Percentiles rank a stretch among this genome's conserved stretches.
phyloP scores from a whole-genome alignment of 2,888 invertebrate species.

The Acanthopleura granulata region DNA sequence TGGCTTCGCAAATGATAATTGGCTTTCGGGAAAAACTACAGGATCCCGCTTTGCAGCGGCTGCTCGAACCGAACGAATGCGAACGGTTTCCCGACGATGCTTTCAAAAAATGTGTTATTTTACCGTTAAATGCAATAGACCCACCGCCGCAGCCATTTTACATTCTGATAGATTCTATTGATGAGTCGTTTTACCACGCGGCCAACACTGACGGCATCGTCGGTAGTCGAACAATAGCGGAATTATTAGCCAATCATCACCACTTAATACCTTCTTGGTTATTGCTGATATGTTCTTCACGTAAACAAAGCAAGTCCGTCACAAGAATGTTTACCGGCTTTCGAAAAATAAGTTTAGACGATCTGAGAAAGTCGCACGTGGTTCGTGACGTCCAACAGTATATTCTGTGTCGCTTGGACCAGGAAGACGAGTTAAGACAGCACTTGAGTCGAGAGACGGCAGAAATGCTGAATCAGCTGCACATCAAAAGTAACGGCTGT shows the following conservation, averaged over 20 bases:
- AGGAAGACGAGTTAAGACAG: conserved; percentile 87
- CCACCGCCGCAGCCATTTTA: conserved; percentile 82
- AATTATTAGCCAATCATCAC: conserved; percentile 88
- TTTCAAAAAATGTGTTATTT: conserved; percentile 87
- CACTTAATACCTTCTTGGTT: conserved; percentile 94
- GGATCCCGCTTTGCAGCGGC: conserved; percentile 83
- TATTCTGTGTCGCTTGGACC: conserved; percentile 86
- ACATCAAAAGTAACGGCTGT: conserved; percentile 93
- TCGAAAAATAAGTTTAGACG: conserved; percentile 90
- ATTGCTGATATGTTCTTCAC: conserved; percentile 87
- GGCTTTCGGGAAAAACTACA: conserved; percentile 68
- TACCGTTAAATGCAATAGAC: conserved; percentile 87
- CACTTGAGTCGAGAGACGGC: conserved; percentile 93
- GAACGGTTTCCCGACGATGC: conserved; percentile 92
- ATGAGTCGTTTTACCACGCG: conserved; percentile 74
- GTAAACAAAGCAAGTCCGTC: conserved; percentile 82
- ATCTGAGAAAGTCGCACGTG: conserved; percentile 83
- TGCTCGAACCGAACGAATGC: conserved; percentile 81
- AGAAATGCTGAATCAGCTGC: conserved; percentile 92
- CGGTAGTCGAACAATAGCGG: conserved; percentile 70
- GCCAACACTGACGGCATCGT: conserved; percentile 30
- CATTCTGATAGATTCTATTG: conserved; percentile 91
- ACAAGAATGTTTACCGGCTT: conserved; percentile 82
- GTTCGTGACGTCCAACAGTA: conserved; percentile 96
- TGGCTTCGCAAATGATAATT: conserved; percentile 67